Conservation (phyloP, 1,140 invertebrate species). For the Drosophila pandora region DNA sequence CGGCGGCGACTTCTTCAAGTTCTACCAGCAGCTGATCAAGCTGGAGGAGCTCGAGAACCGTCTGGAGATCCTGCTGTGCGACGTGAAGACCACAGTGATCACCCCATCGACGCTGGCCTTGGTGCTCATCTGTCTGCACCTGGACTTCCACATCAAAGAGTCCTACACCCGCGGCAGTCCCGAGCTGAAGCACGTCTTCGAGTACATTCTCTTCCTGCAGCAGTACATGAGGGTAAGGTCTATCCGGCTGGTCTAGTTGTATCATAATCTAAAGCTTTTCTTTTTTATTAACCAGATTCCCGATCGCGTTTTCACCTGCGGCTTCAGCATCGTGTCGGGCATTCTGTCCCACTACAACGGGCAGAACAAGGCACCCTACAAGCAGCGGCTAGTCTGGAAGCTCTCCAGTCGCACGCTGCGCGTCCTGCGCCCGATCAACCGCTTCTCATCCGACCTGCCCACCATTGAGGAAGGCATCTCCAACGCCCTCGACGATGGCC, state of each 20-base stretch:
- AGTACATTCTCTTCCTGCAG: slow-evolving; percentile 83
- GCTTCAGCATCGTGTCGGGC: slow-evolving; percentile 86
- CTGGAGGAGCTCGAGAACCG: slow-evolving; percentile 86
- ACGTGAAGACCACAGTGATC: slow-evolving; percentile 88
- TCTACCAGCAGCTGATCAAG: slow-evolving; percentile 82
- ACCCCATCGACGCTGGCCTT: slow-evolving; percentile 89
- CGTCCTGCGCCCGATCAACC: slow-evolving; percentile 89
- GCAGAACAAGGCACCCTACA: slow-evolving; percentile 88
- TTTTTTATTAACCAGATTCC: slow-evolving; percentile 85
- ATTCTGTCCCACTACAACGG: slow-evolving; percentile 89
- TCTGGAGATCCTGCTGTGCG: slow-evolving; percentile 89
- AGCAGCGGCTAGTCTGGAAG: slow-evolving; percentile 90
- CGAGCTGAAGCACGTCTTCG: slow-evolving; percentile 80
- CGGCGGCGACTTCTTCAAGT: slow-evolving; percentile 83
- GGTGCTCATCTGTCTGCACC: slow-evolving; percentile 87
- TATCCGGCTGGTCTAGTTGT: neutral
- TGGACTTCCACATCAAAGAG: slow-evolving; percentile 85
- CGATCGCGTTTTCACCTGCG: slow-evolving; percentile 86
- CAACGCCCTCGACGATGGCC: slow-evolving; percentile 78
- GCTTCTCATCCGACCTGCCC: slow-evolving; percentile 88
- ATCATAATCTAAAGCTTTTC: neutral
- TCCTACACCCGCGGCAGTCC: slow-evolving; percentile 81
- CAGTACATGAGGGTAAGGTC: slow-evolving; percentile 73
- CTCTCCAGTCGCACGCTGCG: slow-evolving; percentile 87
- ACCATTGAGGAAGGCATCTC: slow-evolving; percentile 88